Conservation (phyloP, 2,797 vertebrate genomes). For the Tokudaia muenninki region DNA sequence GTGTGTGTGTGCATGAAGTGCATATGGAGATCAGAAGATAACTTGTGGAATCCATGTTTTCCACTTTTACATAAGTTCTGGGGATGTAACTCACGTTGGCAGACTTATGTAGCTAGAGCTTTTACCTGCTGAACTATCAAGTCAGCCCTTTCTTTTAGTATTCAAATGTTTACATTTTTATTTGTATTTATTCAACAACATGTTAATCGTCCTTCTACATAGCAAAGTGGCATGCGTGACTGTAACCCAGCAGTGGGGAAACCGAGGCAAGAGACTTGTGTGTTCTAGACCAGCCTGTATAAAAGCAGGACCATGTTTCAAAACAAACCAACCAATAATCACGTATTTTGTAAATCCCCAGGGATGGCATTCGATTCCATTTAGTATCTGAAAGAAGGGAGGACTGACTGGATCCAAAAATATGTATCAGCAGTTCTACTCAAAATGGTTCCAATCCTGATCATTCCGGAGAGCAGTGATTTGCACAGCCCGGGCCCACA, state of each 20-base stretch:
- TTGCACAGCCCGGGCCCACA: neutral
- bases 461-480: neutral
- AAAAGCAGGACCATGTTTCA: neutral
- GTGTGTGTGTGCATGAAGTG: neutral
- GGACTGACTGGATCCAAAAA: neutral
- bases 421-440: neutral
- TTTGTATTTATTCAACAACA: neutral
- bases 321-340: neutral
- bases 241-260: neutral
- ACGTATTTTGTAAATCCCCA: neutral
- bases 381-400: neutral
- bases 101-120: neutral
- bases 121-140: neutral
- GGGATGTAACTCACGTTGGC: neutral
- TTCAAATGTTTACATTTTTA: neutral
- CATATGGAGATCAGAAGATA: neutral
- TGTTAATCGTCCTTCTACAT: neutral
- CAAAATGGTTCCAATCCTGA: neutral
- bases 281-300: neutral
- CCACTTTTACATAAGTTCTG: neutral
- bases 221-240: neutral
- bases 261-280: neutral
- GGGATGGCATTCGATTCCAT: neutral
- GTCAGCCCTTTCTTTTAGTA: neutral
- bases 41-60: neutral